phyloP scores from a whole-genome alignment of 2,888 invertebrate species.

The Sussaba pulchella region DNA sequence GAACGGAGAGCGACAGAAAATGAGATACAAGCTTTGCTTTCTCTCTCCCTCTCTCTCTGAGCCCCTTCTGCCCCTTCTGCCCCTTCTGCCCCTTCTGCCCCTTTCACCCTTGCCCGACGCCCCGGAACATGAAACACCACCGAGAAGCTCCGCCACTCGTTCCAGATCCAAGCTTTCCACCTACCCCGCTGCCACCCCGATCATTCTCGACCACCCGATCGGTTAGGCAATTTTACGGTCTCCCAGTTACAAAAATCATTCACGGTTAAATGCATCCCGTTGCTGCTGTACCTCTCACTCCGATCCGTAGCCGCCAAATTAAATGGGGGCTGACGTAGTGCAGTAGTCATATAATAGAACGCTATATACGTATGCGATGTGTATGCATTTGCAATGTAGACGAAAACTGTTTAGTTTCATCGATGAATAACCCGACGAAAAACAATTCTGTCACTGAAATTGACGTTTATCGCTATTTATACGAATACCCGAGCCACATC shows the following conservation, averaged over 20 bases:
- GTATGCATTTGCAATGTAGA: not conserved
- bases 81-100: too few relatives aligned
- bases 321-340: slow-evolving; percentile 49
- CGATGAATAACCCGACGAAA: not conserved
- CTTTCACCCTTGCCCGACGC: slow-evolving; percentile 44
- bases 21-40: slow-evolving; percentile 31
- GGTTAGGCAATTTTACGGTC: slow-evolving; percentile 84
- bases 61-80: too few relatives aligned
- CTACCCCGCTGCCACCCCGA: slow-evolving; percentile 13
- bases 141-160: slow-evolving; percentile 48
- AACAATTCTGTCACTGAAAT: not conserved
- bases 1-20: slow-evolving; percentile 28
- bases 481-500: not conserved
- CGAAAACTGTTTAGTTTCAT: not conserved
- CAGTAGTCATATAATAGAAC: slow-evolving; percentile 35
- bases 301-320: slow-evolving; percentile 27
- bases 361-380: not conserved
- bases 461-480: not conserved
- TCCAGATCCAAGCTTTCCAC: slow-evolving; percentile 36
- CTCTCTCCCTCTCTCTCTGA: slow-evolving; percentile 19
- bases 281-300: slow-evolving; percentile 71
- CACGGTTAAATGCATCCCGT: slow-evolving; percentile 80
- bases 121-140: slow-evolving; percentile 58
- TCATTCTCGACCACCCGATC: slow-evolving; percentile 66
- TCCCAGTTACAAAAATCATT: slow-evolving; percentile 84